A percentile compares a stretch with the other conserved stretches of the same genome.
Evolutionary conservation across 2,888 invertebrate species (phyloP).

Genomic region (Helleia helle): DNA sequence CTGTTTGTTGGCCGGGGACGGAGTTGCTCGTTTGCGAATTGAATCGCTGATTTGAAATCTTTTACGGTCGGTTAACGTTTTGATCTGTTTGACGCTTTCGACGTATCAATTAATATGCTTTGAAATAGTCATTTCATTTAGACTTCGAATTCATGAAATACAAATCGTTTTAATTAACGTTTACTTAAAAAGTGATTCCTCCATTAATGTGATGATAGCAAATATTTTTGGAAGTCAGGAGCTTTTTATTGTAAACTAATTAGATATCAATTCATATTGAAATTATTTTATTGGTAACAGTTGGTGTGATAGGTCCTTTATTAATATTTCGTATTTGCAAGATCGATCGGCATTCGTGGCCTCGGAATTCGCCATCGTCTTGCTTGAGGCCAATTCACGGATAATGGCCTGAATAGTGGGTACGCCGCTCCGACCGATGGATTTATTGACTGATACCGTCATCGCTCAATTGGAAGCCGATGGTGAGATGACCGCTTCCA

Average conservation of each 20-base stretch:
- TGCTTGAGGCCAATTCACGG: constrained; percentile 34
- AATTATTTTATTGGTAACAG: no score
- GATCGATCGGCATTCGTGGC: constrained; percentile 31
- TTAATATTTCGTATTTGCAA: constrained; percentile 14
- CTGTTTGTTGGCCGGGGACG: neutral
- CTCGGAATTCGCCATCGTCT: constrained; percentile 33
- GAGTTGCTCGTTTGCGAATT: neutral
- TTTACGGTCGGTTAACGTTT: neutral
- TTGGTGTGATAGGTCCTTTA: neutral
- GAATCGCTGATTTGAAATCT: neutral
- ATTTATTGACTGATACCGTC: constrained; percentile 30
- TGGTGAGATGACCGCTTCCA: neutral
- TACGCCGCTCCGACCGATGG: constrained; percentile 22
- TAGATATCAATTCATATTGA: no score
- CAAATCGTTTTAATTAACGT: no score
- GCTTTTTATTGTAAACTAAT: no score
- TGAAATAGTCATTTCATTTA: no score
- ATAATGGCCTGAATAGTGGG: constrained; percentile 33
- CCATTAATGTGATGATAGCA: no score
- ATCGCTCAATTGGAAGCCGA: constrained; percentile 16
- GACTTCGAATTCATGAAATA: no score
- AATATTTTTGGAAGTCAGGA: no score
- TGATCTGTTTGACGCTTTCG: no score
- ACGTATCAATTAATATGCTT: no score
- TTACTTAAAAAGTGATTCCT: no score